Evolutionary conservation across 1,140 invertebrate species (phyloP).

Genomic region (Drosophila simulans): DNA sequence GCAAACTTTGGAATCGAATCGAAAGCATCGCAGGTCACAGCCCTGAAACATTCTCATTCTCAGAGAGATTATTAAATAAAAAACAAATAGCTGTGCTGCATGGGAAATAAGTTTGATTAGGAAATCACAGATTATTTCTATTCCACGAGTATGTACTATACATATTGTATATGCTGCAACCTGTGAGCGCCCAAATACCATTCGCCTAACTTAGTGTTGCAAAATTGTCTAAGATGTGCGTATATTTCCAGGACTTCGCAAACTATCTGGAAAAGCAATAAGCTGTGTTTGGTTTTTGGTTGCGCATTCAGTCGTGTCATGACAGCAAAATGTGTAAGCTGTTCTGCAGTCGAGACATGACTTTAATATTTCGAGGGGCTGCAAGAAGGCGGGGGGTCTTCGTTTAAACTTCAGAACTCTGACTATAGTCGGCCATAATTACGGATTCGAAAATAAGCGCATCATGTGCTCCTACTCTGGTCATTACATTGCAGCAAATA

Average conservation of each 20-base stretch:
- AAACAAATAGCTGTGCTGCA: too few species aligned
- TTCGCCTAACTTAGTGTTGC: neutral
- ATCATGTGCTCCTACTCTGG: too few species aligned
- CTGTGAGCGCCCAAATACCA: neutral
- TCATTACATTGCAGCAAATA: too few species aligned
- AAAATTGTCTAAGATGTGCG: neutral
- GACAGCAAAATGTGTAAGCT: neutral
- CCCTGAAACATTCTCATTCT: conserved; percentile 3
- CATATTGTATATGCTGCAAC: too few species aligned
- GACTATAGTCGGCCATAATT: too few species aligned
- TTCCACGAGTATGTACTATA: too few species aligned
- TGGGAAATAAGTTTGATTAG: too few species aligned
- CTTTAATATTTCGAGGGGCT: neutral
- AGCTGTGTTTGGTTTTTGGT: neutral
- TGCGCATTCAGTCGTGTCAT: neutral
- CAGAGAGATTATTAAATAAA: neutral
- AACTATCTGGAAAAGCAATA: neutral
- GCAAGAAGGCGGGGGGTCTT: too few species aligned
- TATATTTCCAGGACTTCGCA: neutral
- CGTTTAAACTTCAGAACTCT: too few species aligned
- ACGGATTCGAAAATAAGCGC: too few species aligned
- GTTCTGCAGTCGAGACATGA: neutral
- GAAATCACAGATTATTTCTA: too few species aligned
- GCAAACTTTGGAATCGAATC: neutral
- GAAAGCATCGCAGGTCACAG: neutral